Evolutionary conservation across 2,113 vertebrate genomes (phyloP).

Genomic region (Microtus pennsylvanicus): DNA sequence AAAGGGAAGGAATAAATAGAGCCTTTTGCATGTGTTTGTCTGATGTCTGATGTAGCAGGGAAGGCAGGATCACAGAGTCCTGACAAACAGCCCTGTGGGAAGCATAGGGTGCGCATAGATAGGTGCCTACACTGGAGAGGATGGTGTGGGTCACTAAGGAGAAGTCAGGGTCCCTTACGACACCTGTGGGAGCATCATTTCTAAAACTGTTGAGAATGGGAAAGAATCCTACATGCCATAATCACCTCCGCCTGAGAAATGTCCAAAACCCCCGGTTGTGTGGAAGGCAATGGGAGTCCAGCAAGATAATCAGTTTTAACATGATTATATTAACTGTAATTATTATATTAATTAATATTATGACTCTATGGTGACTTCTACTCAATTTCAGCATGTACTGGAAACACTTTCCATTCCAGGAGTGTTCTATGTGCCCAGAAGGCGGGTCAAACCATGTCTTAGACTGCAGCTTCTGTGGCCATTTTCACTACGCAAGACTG

Average conservation of each 20-base stretch:
- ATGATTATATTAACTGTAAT: neutral
- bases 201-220: neutral
- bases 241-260: neutral
- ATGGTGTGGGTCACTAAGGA: neutral
- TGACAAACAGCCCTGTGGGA: neutral
- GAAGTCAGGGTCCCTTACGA: neutral
- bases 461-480: neutral
- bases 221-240: neutral
- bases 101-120: no score
- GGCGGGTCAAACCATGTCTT: neutral
- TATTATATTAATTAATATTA: neutral
- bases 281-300: neutral
- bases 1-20: neutral
- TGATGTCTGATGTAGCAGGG: neutral
- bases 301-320: neutral
- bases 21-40: neutral
- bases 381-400: neutral
- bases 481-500: neutral
- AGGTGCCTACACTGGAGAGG: rapidly evolving
- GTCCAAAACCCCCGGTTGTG: constrained; percentile 14
- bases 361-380: neutral
- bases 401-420: neutral
- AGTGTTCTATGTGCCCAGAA: neutral
- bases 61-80: neutral
- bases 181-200: neutral